Evolutionary conservation across 1,140 invertebrate species (phyloP).

Genomic region (Pemphigus obesinymphae): DNA sequence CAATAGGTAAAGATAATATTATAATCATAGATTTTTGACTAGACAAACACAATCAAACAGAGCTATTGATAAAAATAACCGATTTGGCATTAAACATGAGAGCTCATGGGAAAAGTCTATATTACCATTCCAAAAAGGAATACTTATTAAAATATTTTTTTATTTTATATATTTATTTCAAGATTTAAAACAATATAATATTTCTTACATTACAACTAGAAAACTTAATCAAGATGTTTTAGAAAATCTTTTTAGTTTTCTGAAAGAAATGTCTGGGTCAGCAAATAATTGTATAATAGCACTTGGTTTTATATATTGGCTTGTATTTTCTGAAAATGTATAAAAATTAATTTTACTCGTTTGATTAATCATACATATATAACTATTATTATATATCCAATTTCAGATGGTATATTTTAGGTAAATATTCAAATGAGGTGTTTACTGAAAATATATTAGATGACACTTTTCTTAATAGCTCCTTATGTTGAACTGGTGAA

Average conservation of each 20-base stretch:
- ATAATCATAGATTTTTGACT: neutral
- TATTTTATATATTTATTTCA: neutral
- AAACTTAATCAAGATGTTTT: too few species aligned
- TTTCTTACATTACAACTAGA: neutral
- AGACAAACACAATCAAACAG: neutral
- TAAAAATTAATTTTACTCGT: neutral
- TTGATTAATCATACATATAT: neutral
- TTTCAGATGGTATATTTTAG: too few species aligned
- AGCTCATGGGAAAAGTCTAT: neutral
- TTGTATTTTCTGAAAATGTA: neutral
- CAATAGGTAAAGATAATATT: too few species aligned
- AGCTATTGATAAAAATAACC: neutral
- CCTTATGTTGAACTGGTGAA: neutral
- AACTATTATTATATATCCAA: neutral
- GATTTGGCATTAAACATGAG: neutral
- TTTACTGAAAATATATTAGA: neutral
- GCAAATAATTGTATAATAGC: neutral
- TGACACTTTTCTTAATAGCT: neutral
- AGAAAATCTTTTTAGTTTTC: neutral
- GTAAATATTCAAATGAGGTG: neutral
- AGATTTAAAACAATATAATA: neutral
- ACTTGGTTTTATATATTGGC: neutral
- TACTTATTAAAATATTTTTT: neutral
- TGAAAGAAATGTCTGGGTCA: neutral
- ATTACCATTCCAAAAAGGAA: neutral